Base-by-base conservation (phyloP, 2,797 vertebrate genomes). In the Benthosema pterotum region DNA sequence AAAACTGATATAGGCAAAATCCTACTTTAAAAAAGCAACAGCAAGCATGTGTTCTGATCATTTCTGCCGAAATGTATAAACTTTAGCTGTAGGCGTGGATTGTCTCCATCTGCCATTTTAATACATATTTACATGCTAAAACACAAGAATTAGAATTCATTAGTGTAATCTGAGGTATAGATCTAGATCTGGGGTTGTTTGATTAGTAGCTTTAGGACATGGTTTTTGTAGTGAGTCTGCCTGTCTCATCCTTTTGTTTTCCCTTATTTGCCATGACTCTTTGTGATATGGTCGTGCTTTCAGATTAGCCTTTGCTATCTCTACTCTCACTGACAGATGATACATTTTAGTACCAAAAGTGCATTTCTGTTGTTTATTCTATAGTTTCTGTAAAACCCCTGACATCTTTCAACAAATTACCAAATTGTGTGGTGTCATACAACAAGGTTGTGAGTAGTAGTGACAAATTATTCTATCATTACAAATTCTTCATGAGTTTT, bases 81-180 rank as follows among this genome's bases (percentile, higher is more conserved):
- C 78, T 71, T 79, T 74, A 53, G 88, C 91, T 88, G 79, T 72
- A 89, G 90, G 91, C 89, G 68, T 82, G 83, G 87, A 90, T 90
- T 89, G 83, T 90, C 83, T 89, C 84, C 53, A 77, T 90, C 89
- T 90, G 63, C 88, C 81, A 71, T 81, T 88, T 88, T 90, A 88
- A 92, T 89, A 90, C 90, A 92, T 86, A 93, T 93, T 92, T 91
- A 91, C 90, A 93, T 89, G 88, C 85, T 90, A 88, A 92, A 93
- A 92, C 88, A 92, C 72, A 88, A 71, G 86, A 92, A 93, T 92
- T 92, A 92, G 88, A 92, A 93, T 93, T 92, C 89, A 93, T 93
- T 92, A 92, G 88, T 78, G 72, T 82, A 91, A 93, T 93, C 92
- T 89, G 80, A 83, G 80, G 82, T 90, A 85, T 86, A 72, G 78